Evolutionary conservation across 2,797 vertebrate species (phyloP), one percentile per base, ranked within the genome.

Genomic region (Nannoperca australis): DNA sequence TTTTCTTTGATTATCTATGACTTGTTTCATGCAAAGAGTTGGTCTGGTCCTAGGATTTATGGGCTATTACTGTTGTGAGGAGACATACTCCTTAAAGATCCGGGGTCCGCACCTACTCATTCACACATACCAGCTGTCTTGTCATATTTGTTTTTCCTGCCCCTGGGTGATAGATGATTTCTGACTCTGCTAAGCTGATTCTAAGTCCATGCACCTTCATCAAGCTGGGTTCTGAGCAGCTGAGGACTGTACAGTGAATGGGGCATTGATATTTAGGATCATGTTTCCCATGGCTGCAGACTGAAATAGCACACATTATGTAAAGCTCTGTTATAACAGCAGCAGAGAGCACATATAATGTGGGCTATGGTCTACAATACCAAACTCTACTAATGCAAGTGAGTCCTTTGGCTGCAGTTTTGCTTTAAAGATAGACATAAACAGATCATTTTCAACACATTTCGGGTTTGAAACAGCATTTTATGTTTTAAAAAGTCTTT

Each of bases 191-290:
- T 68, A 70, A 81, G 83, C 79, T 79, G 67, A 85, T 56, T 88
- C 72, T 82, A 77, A 86, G 85, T 81, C 78, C 60, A 58, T 79
- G 76, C 78, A 77, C 77, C 74, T 87, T 86, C 83, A 92, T 93
- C 88, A 87, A 84, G 73, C 85, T 85, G 78, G 14, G 68, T 50
- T 82, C 65, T 76, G 84, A 85, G 84, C 87, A 93, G 88, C 84
- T 83, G 76, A 84, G 86, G 80, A 82, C 90, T 81, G 83, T 85
- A 71, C 85, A 89, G 73, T 85, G 78, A 92, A 89, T 81, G 72
- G 73, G 70, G 76, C 79, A 84, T 82, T 89, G 88, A 93, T 92
- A 91, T 94, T 93, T 91, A 77, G 87, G 81, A 89, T 91, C 89
- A 88, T 84, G 86, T 92, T 89, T 86, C 81, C 81, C 85, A 77